phyloP scores from a whole-genome alignment of 2,113 vertebrate species.

The Cricetomys ansorgei region DNA sequence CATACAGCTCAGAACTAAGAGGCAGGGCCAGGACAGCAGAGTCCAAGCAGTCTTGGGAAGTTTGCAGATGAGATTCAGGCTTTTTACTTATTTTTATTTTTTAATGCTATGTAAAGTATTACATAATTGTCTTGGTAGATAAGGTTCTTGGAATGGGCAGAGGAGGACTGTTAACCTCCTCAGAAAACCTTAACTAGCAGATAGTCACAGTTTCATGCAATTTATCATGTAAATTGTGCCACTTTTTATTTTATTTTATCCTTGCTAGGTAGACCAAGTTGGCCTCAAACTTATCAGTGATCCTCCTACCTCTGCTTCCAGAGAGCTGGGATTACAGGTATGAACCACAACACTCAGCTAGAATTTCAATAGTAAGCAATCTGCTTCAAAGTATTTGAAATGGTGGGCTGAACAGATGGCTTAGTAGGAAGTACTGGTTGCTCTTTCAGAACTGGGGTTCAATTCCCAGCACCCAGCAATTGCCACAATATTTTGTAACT shows the following conservation, averaged over 20 bases:
- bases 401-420: background rate
- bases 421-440: background rate
- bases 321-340: background rate
- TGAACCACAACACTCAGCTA: background rate
- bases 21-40: background rate
- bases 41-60: background rate
- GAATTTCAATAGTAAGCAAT: background rate
- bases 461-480: background rate
- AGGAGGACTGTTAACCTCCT: background rate
- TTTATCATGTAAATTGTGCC: background rate
- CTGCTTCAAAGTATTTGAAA: background rate
- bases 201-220: background rate
- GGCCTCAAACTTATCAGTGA: background rate
- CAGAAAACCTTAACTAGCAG: background rate
- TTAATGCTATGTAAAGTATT: background rate
- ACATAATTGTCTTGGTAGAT: background rate
- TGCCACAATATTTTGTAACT: background rate
- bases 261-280: background rate
- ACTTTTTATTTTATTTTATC: background rate
- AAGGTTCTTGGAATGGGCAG: background rate
- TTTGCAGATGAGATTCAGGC: background rate
- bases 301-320: background rate
- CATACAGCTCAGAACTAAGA: background rate
- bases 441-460: background rate
- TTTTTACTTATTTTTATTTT: background rate